Percentiles rank a stretch among this genome's conserved stretches.
Evolutionary conservation across 2,797 vertebrate genomes (phyloP).

Genomic region (Erpetoichthys calabaricus): DNA sequence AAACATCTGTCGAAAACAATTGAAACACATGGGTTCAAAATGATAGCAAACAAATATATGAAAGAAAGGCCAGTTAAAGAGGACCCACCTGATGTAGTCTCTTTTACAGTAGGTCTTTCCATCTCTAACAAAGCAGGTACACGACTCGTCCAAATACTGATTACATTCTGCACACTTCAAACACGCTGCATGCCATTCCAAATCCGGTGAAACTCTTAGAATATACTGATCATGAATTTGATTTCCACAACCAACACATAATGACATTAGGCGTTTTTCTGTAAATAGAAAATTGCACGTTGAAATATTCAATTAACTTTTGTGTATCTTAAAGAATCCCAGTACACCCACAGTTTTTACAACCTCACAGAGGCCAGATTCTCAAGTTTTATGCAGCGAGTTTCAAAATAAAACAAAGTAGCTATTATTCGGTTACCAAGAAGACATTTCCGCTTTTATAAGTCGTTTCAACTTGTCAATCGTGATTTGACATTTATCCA

Average conservation of each 20-base stretch:
- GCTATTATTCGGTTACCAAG: no score
- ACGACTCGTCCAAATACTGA: constrained; percentile 91
- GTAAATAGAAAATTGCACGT: constrained; percentile 45
- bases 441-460: no score
- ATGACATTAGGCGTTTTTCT: constrained; percentile 90
- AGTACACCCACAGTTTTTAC: no score
- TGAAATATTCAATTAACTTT: constrained; percentile 28
- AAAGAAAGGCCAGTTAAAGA: constrained; percentile 13
- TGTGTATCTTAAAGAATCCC: no score
- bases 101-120: constrained; percentile 94
- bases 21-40: no score
- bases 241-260: constrained; percentile 92
- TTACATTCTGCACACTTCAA: constrained; percentile 90
- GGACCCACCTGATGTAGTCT: constrained; percentile 83
- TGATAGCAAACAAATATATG: no score
- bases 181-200: constrained; percentile 92
- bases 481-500: no score
- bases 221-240: constrained; percentile 96
- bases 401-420: no score
- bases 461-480: no score
- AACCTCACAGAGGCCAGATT: no score
- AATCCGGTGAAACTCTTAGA: constrained; percentile 84
- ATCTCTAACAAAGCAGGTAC: constrained; percentile 90
- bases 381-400: no score
- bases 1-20: no score